Evolutionary conservation across 2,113 vertebrate species (phyloP), one percentile per base, ranked within the genome.

Genomic region (Saccopteryx leptura): DNA sequence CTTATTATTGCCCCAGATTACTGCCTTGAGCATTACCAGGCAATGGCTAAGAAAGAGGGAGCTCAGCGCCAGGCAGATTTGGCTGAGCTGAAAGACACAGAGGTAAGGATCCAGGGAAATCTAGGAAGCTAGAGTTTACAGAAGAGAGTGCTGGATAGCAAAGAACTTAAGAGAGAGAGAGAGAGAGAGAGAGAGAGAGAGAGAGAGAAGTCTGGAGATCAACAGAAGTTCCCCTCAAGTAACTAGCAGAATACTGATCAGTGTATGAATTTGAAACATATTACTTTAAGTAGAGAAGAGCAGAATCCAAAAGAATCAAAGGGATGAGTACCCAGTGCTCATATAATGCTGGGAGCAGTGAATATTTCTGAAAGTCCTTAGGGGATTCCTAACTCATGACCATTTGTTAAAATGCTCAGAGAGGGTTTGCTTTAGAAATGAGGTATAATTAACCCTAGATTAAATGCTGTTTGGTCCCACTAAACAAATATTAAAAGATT

Each of bases 401-500:
- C 14, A 52, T 50, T 87, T 13, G 15, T 87, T 78, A 69, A 69
- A 61, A 79, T 74, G 60, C 4, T 72, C 33, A 68, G 12, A 87
- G 88, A 48, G 24, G 12, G 48, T 71, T 82, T 92, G 26, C 24
- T 72, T 60, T 26, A 78, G 39, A 28, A 79, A 39, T 24, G 52
- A 50, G 63, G 9, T 89, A 79, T 63, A 95, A 81, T 86, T 81
- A 60, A 28, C 7, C 24, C 15, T 92, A 48, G 28, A 46, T 90
- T 86, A 92, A 90, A 92, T 86, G 26, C 17, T 87, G 12, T 8
- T 87, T 88, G 48, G 10, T 31, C 50, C 7, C 6, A 52, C 7
- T 28, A 33, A 81, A 88, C 14, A 68, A 50, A 69, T 78, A 23
- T 63, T 80, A 80, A 74, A 94, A 96, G 63, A 72, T 24, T 10